phyloP scores from a whole-genome alignment of 2,113 vertebrate species.

The Dasyurus viverrinus region DNA sequence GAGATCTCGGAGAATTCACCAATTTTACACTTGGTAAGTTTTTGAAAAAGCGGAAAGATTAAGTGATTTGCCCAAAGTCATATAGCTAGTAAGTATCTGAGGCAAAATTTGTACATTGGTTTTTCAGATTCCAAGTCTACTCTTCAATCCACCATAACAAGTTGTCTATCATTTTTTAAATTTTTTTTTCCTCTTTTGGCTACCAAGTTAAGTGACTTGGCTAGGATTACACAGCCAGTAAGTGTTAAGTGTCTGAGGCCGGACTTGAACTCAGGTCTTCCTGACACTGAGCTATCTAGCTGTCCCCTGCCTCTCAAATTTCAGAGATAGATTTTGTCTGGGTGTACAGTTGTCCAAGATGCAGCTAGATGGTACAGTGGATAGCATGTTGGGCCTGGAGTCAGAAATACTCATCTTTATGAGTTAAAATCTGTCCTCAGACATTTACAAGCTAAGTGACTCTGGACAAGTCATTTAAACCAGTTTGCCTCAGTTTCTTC shows the following conservation, averaged over 20 bases:
- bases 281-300: not conserved
- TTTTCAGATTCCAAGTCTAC: no score
- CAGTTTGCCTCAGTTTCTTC: no score
- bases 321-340: not conserved
- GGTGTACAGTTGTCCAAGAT: not conserved
- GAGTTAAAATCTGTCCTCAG: not conserved
- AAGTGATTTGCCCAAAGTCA: not conserved
- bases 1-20: not conserved
- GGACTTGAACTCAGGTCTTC: not conserved
- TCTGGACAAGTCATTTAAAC: not conserved
- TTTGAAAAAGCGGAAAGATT: not conserved
- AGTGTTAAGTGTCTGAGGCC: no score
- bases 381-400: not conserved
- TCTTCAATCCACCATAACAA: no score
- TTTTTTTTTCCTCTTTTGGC: no score
- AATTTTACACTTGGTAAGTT: not conserved
- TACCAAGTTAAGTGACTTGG: no score
- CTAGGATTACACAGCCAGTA: not conserved
- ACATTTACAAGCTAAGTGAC: not conserved
- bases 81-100: no score
- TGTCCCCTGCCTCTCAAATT: not conserved
- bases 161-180: no score
- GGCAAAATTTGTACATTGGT: no score
- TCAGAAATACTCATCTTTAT: not conserved
- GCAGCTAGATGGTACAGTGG: not conserved